Percentiles rank a stretch among this genome's conserved stretches.
These are phyloP conservation scores for Clusia tigrina DNA, from an alignment of 2,888 invertebrate species.

Conservation along the genomic window DNA sequence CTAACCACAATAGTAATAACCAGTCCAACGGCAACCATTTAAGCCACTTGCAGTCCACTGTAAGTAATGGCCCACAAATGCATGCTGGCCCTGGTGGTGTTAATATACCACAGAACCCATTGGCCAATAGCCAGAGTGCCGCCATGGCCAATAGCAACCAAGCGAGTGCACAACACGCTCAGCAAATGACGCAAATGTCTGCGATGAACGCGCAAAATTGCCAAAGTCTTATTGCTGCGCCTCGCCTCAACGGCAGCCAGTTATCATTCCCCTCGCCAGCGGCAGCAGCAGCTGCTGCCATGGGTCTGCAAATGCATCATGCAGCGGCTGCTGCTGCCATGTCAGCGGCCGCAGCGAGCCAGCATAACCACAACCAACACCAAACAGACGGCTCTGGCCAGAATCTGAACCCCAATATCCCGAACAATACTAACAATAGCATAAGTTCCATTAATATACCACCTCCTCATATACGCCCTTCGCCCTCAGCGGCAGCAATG, in stretches of 20 bases:
- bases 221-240: constrained; percentile 66
- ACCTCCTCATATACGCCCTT: constrained; percentile 73
- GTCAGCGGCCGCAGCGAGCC: constrained; percentile 49
- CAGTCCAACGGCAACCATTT: constrained; percentile 37
- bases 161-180: constrained; percentile 24
- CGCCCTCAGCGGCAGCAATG: constrained; percentile 75
- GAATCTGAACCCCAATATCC: constrained; percentile 33
- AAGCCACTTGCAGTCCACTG: constrained; percentile 36
- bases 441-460: constrained; percentile 70
- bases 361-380: constrained; percentile 43
- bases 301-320: constrained; percentile 67
- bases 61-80: constrained; percentile 34
- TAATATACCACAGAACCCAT: constrained; percentile 28
- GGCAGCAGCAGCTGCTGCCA: constrained; percentile 63
- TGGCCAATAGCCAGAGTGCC: constrained; percentile 22
- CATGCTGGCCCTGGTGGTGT: constrained; percentile 32
- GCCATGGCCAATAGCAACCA: constrained; percentile 25
- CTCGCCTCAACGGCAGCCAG: constrained; percentile 69
- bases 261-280: constrained; percentile 64
- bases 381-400: constrained; percentile 29
- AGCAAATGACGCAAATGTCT: constrained; percentile 41
- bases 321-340: constrained; percentile 59
- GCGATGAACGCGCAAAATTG: constrained; percentile 51
- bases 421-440: constrained; percentile 59
- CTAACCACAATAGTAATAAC: constrained; percentile 57